Percentiles rank a stretch among this genome's conserved stretches.
These are phyloP conservation scores for Cryptomyrus ogoouensis DNA, from an alignment of 2,113 vertebrate genomes.

Conservation along the genomic window DNA sequence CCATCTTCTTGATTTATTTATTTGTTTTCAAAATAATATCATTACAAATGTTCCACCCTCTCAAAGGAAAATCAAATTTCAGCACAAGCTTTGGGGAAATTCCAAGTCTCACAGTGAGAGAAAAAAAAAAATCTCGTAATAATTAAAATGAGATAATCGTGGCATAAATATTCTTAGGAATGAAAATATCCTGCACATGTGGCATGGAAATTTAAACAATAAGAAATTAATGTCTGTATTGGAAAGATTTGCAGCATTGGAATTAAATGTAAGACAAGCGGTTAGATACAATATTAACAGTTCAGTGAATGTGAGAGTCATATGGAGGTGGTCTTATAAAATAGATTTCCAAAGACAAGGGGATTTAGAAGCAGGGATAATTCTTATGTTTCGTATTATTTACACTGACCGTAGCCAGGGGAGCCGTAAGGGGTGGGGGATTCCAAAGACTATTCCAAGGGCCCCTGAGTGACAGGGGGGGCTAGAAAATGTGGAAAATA, in stretches of 20 bases:
- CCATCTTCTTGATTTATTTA: slow-evolving; percentile 46
- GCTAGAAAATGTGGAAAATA: too few relatives aligned
- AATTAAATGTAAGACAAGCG: slow-evolving; percentile 4
- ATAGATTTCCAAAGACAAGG: slow-evolving; percentile 13
- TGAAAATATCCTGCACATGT: slow-evolving; percentile 26
- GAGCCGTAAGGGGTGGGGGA: too few relatives aligned
- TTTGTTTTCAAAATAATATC: slow-evolving; percentile 20
- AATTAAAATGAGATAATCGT: slow-evolving; percentile 43
- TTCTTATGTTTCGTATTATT: background rate
- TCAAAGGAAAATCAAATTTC: slow-evolving; percentile 39
- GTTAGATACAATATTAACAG: slow-evolving; percentile 16
- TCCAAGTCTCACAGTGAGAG: background rate
- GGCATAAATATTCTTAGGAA: slow-evolving; percentile 49
- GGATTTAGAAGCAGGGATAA: slow-evolving; percentile 3
- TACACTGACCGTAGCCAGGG: background rate
- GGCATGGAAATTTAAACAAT: slow-evolving; percentile 55
- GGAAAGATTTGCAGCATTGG: slow-evolving; percentile 53
- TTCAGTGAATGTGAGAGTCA: slow-evolving; percentile 18
- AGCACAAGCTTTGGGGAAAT: slow-evolving; percentile 34
- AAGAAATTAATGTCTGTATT: slow-evolving; percentile 59
- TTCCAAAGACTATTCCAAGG: too few relatives aligned
- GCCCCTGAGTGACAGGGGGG: too few relatives aligned
- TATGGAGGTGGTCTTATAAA: slow-evolving; percentile 17
- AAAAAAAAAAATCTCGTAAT: slow-evolving; percentile 37
- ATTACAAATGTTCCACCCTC: slow-evolving; percentile 38